Base-by-base conservation (phyloP, 2,888 invertebrate species). In the Synergus japonicus region DNA sequence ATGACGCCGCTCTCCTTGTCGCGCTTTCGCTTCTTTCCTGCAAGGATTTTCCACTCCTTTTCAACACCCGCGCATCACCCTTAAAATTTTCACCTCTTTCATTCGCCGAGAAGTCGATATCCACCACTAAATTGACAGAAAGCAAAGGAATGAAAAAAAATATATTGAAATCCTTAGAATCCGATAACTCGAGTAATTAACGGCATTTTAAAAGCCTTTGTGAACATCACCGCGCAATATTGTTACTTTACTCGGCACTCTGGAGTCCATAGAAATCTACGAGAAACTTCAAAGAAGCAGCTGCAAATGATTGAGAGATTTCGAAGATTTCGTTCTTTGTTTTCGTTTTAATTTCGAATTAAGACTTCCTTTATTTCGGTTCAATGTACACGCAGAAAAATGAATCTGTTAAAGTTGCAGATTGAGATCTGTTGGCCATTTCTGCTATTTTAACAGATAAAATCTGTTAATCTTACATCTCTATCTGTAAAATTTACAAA, bases 161-260 rank as follows among this genome's bases (percentile, higher is more conserved):
- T 9, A 66, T 54, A 9, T 29, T 29, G 29, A 49, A 73, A 8
- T 37, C 73, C n/a, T 22, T 54, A 54, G 37, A 54, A 54, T 54
- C 73, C 37, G 73, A 73, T 73, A 37, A 73, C 41, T 73, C 54
- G n/a, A 73, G 54, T 54, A 73, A 73, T 73, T 73, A 73, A n/a
- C 54, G 41, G n/a, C 37, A 54, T 73, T 73, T 73, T 54, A 41
- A 37, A 41, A 54, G 49, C n/a, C 37, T 73, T 73, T 73, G 54
- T 73, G 5, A 54, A 41, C 10, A 29, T 29, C 43, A 3, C 2
- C 18, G 12, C 5, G 67, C 43, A 67, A 44, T 67, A 46, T 67
- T 67, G 7, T 46, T 46, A 7, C 67, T 46, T 46, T 43, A 8
- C 5, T 66, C 18, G 65, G 5, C 1, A 10, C 60, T 18, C 10